These are phyloP conservation scores for Myiopsitta monachus DNA, from an alignment of 2,113 vertebrate species.

Conservation along the genomic window DNA sequence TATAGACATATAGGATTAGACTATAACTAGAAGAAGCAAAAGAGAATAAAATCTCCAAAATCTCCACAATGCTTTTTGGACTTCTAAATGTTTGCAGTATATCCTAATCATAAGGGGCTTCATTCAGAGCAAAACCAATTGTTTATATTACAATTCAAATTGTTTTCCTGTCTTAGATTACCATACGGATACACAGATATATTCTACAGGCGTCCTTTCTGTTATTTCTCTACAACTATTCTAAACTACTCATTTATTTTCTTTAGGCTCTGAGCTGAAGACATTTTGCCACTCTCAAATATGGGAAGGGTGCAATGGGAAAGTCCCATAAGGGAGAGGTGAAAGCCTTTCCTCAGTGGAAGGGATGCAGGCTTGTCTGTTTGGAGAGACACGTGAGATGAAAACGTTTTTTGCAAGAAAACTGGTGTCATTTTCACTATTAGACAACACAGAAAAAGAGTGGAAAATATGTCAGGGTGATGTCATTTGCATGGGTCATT, in stretches of 20 bases:
- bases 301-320: neutral
- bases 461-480: neutral
- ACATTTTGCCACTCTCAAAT: neutral
- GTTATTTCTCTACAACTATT: neutral
- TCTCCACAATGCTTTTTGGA: neutral
- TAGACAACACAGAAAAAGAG: neutral
- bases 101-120: rapidly evolving
- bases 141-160: neutral
- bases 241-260: neutral
- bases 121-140: neutral
- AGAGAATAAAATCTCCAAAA: neutral
- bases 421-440: neutral
- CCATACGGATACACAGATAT: neutral
- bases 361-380: neutral
- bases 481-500: neutral
- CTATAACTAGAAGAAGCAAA: neutral
- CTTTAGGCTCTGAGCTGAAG: neutral
- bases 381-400: neutral
- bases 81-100: neutral
- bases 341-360: neutral
- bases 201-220: neutral
- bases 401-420: neutral
- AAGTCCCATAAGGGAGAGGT: neutral
- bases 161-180: neutral
- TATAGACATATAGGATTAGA: neutral